Evolutionary conservation across 1,140 invertebrate genomes (phyloP).

Genomic region (Babylonia areolata): DNA sequence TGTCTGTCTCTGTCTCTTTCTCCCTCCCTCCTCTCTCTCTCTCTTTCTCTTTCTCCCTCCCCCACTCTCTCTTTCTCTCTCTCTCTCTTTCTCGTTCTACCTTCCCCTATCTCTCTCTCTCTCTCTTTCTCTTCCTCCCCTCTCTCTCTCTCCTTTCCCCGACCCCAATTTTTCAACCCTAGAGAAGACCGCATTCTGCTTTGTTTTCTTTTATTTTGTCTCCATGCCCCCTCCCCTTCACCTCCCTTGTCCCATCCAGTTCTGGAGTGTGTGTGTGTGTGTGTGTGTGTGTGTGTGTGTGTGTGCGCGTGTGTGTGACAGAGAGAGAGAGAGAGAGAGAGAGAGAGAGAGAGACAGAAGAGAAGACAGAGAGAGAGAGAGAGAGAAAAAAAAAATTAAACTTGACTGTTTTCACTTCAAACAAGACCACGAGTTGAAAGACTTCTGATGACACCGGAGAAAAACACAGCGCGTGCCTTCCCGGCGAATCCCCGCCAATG

Average conservation of each 20-base stretch:
- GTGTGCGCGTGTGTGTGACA: no score
- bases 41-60: not conserved
- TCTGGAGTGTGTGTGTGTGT: no score
- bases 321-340: not conserved
- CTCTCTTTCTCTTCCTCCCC: not conserved
- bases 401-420: constrained; percentile 28
- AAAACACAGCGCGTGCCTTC: constrained; percentile 14
- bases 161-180: no score
- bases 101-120: not conserved
- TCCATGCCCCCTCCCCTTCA: not conserved
- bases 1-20: not conserved
- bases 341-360: not conserved
- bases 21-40: constrained; percentile 10
- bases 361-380: not conserved
- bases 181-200: no score
- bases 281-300: no score
- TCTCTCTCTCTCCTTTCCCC: not conserved
- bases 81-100: not conserved
- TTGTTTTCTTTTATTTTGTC: not conserved
- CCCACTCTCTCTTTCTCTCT: not conserved
- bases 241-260: not conserved
- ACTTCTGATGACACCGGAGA: constrained; percentile 32
- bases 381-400: not conserved
- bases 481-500: constrained; percentile 26
- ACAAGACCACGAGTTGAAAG: constrained; percentile 5